Percentiles rank a stretch among this genome's conserved stretches.
phyloP scores from a whole-genome alignment of 2,888 invertebrate genomes.

The Muschampia plurimacula region DNA sequence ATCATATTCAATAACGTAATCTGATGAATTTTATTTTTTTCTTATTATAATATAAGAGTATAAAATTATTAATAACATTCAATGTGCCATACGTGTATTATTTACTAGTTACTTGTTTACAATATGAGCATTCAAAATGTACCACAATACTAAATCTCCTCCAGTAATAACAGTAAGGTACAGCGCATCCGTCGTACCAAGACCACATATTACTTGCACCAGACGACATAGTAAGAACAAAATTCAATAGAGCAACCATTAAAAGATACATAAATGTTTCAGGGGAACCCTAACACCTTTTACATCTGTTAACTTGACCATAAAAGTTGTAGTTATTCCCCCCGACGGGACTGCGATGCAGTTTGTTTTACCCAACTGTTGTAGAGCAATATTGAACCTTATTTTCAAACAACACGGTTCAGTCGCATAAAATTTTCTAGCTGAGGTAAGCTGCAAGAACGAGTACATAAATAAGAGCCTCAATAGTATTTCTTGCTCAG shows the following conservation, averaged over 20 bases:
- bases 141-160: not conserved
- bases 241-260: slow-evolving; percentile 12
- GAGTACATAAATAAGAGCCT: slow-evolving; percentile 14
- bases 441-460: slow-evolving; percentile 1
- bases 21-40: too few species aligned
- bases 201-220: not conserved
- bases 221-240: slow-evolving; percentile 13
- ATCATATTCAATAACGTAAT: too few species aligned
- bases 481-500: not conserved
- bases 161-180: not conserved
- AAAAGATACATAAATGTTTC: slow-evolving; percentile 20
- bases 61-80: too few species aligned
- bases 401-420: not conserved
- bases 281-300: slow-evolving; percentile 27
- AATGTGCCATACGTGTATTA: too few species aligned
- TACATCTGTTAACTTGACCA: slow-evolving; percentile 30
- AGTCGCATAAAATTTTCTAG: not conserved
- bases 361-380: slow-evolving; percentile 1
- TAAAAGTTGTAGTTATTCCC: slow-evolving; percentile 24
- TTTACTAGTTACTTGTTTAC: too few species aligned
- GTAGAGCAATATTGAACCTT: not conserved
- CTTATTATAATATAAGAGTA: too few species aligned
- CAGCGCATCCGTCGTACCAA: not conserved
- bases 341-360: slow-evolving; percentile 12
- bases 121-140: too few species aligned